Evolutionary conservation across 2,113 vertebrate species (phyloP).

Genomic region (Melanocharis versteri): DNA sequence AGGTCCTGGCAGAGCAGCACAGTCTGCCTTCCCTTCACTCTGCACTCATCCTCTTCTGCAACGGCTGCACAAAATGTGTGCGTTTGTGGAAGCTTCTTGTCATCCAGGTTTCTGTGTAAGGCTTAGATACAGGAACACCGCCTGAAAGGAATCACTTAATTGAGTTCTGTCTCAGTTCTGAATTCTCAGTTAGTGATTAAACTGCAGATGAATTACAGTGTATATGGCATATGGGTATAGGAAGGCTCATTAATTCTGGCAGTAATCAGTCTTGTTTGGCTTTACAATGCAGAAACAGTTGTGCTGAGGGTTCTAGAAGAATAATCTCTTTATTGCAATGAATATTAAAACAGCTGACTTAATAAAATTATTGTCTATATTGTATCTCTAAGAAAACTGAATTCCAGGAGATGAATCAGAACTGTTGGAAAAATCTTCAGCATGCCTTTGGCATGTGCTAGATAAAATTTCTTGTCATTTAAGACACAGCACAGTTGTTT

Average conservation of each 20-base stretch:
- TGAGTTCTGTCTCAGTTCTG: background rate
- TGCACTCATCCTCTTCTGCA: background rate
- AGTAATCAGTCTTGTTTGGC: background rate
- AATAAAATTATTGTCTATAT: slow-evolving; percentile 12
- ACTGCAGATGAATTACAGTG: background rate
- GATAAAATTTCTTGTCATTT: slow-evolving; percentile 50
- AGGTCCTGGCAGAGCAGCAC: background rate
- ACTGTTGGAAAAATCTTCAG: slow-evolving; percentile 47
- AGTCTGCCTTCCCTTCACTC: background rate
- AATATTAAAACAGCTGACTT: slow-evolving; percentile 36
- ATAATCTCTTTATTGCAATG: slow-evolving; percentile 17
- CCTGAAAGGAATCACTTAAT: background rate
- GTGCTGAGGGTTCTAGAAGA: slow-evolving; percentile 14
- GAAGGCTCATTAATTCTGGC: slow-evolving; percentile 40
- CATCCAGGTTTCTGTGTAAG: background rate
- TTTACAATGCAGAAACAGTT: slow-evolving; percentile 1
- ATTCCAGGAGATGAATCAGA: slow-evolving; percentile 31
- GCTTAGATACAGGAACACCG: background rate
- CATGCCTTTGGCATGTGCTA: slow-evolving; percentile 41
- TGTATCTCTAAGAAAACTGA: background rate
- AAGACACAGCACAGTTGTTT: slow-evolving; percentile 59
- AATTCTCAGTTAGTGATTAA: slow-evolving; percentile 10
- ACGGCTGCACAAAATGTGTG: background rate
- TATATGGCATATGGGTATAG: background rate
- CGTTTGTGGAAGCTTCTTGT: background rate